phyloP scores from a whole-genome alignment of 2,797 vertebrate genomes.

The Trichosurus vulpecula region DNA sequence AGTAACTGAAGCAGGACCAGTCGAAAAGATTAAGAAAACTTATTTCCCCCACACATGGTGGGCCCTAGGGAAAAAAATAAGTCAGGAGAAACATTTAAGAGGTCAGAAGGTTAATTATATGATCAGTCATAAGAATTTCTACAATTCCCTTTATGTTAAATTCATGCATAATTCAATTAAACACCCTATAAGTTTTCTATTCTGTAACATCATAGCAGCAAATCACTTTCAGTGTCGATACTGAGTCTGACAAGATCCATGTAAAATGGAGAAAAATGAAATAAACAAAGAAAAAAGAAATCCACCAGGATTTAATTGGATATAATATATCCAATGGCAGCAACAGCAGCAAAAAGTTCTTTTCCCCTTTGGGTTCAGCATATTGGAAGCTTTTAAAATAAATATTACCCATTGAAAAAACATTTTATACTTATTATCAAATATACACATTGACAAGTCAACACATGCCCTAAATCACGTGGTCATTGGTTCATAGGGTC shows the following conservation, averaged over 20 bases:
- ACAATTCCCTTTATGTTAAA: background rate
- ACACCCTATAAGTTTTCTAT: background rate
- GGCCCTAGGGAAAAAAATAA: background rate
- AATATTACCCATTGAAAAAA: constrained; percentile 42
- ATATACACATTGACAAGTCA: constrained; percentile 56
- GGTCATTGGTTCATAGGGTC: too few relatives aligned
- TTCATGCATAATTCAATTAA: background rate
- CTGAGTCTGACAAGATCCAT: constrained; percentile 6
- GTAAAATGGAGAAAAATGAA: background rate
- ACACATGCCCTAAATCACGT: background rate
- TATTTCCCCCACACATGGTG: background rate
- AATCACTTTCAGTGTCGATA: background rate
- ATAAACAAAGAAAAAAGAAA: constrained; percentile 25
- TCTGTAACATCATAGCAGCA: background rate
- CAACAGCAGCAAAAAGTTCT: background rate
- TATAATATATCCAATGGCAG: background rate
- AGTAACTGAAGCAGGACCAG: background rate
- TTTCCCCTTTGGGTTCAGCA: background rate
- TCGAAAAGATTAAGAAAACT: background rate
- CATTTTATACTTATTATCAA: constrained; percentile 39
- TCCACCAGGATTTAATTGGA: background rate
- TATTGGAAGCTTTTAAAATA: background rate
- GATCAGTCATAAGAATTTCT: background rate
- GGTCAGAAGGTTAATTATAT: background rate
- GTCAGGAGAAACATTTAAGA: background rate